Percentiles rank a stretch among this genome's conserved stretches.
Conservation (phyloP, 2,888 invertebrate genomes). For the Leucoptera coffeella region DNA sequence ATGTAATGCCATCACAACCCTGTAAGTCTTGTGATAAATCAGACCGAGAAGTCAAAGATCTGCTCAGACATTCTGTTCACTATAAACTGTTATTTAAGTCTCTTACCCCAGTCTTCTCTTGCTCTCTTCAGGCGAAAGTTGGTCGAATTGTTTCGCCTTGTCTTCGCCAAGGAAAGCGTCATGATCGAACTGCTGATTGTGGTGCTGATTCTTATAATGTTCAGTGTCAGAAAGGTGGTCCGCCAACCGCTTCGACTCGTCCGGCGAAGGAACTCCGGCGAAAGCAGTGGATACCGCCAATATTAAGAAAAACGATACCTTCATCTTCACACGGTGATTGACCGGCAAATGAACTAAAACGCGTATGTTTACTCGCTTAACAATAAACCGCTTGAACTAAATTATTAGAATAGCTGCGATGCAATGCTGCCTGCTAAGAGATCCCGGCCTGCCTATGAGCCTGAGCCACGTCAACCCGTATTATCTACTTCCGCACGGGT, state of each 20-base stretch:
- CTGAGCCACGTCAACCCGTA: slow-evolving; percentile 29
- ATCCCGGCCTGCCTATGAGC: neutral
- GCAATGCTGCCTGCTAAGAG: too few relatives aligned
- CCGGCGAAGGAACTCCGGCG: slow-evolving; percentile 64
- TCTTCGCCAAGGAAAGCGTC: slow-evolving; percentile 96
- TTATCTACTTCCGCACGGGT: slow-evolving; percentile 30
- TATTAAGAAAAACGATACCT: too few relatives aligned
- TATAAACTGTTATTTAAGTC: too few relatives aligned
- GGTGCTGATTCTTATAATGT: slow-evolving; percentile 74
- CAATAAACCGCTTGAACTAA: too few relatives aligned
- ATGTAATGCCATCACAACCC: too few relatives aligned
- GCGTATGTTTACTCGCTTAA: too few relatives aligned
- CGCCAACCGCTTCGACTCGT: slow-evolving; percentile 60
- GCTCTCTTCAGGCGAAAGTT: slow-evolving; percentile 92
- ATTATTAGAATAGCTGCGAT: too few relatives aligned
- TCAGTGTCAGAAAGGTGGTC: slow-evolving; percentile 71
- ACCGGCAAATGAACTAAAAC: too few relatives aligned
- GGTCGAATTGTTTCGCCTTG: slow-evolving; percentile 87
- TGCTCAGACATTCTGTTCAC: too few relatives aligned
- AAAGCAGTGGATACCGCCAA: slow-evolving; percentile 27
- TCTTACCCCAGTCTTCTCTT: slow-evolving; percentile 73
- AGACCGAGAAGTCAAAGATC: too few relatives aligned
- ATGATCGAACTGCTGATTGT: slow-evolving; percentile 90
- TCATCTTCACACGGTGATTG: too few relatives aligned
- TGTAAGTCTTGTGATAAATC: too few relatives aligned